Evolutionary conservation across 2,888 invertebrate genomes (phyloP), one percentile per base, ranked within the genome.

Genomic region (Drosophila picticornis): DNA sequence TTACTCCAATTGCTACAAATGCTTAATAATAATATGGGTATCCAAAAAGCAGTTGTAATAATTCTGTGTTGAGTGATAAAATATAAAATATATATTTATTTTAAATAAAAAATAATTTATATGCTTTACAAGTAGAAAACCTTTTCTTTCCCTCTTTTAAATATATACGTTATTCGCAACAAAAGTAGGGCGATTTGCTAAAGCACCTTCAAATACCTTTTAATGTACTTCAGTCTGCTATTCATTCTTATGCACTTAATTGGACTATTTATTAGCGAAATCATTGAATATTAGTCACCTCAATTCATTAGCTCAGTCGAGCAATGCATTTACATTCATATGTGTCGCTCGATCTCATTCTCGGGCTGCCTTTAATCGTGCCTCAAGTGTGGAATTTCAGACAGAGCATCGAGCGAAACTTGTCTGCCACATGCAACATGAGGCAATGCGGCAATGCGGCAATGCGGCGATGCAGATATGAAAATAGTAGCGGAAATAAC

Each of bases 401-500:
- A 55, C 61, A 34, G 25, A 13, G 22, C 56, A 36, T 60, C 53
- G 71, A 55, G 31, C 31, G 31, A 66, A 67, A 67, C 72, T 79
- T 36, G 68, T 65, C 52, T 19, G 25, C 65, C 34, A 53, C 72
- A 64, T 71, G 72, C 65, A 70, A 48, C 46, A 25, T 56, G 70
- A 55, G 19, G 65, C 57, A 62, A 53, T 72, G 68, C 46, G 57
- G 34, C 27, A 27, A 27, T n/a, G n/a, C 27, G 4, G 27, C 27
- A 27, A 27, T 4, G 50, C 60, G 71, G 51, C 60, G 72, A 66
- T 75, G 58, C 53, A 79, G 84, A 80, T 84, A 81, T 71, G 75
- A 50, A 76, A 81, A 85, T 85, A 81, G 81, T 85, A 75, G 79
- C 76, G 65, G 56, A 64, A 81, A 85, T 88, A 85, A 88, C 88